A percentile compares a stretch with the other conserved stretches of the same genome.
Conservation (phyloP, 2,113 vertebrate genomes). For the Hipposideros armiger region DNA sequence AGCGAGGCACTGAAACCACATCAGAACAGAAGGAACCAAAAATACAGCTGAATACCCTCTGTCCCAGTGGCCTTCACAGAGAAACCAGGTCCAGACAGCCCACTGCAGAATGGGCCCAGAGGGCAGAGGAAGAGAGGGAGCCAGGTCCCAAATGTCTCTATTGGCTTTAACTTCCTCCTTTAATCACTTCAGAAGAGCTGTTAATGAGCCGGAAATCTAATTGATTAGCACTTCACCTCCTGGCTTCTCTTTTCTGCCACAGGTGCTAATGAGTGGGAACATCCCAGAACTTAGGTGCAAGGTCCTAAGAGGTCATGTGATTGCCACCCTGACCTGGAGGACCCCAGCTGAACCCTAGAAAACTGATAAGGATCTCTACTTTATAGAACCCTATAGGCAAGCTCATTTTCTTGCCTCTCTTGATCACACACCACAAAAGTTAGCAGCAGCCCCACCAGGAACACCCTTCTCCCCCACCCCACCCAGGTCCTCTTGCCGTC, state of each 20-base stretch:
- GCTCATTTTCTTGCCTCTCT: not conserved
- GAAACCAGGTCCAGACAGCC: not conserved
- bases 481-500: too few species aligned
- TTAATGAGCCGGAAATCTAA: not conserved
- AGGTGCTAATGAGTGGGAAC: conserved; percentile 26
- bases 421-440: not conserved
- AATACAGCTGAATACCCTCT: not conserved
- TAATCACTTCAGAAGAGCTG: not conserved
- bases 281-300: not conserved
- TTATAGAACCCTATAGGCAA: not conserved
- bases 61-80: not conserved
- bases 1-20: not conserved
- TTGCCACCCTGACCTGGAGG: not conserved
- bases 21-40: conserved; percentile 59
- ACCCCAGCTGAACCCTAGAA: not conserved
- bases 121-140: not conserved
- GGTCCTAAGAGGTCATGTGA: not conserved
- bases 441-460: not conserved
- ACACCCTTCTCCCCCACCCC: too few species aligned
- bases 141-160: not conserved
- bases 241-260: not conserved
- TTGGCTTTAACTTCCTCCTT: not conserved
- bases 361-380: not conserved
- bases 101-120: not conserved
- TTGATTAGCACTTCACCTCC: not conserved